Percentiles rank a stretch among this genome's conserved stretches.
Conservation (phyloP, 2,888 invertebrate genomes). For the Coleophora deauratella region DNA sequence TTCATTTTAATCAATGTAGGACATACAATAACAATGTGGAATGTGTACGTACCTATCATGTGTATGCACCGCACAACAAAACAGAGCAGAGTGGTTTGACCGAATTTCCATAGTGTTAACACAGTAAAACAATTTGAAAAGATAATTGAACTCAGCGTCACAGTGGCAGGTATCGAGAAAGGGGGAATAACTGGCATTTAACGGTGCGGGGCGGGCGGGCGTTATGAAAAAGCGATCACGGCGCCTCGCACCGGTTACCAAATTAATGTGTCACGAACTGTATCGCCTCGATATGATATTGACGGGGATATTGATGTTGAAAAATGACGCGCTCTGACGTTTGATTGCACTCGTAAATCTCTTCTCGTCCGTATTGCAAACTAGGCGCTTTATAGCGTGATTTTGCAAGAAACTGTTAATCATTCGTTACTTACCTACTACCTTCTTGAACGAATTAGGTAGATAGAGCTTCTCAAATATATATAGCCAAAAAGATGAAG, state of each 20-base stretch:
- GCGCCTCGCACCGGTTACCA: slow-evolving; percentile 35
- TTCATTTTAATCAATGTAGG: too few relatives aligned
- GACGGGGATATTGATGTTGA: slow-evolving; percentile 48
- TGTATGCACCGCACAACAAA: too few relatives aligned
- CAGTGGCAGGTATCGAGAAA: too few relatives aligned
- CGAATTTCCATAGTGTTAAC: too few relatives aligned
- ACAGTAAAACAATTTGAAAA: too few relatives aligned
- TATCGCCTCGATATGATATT: slow-evolving; percentile 32
- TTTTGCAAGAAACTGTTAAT: slow-evolving; percentile 10
- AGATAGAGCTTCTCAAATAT: too few relatives aligned
- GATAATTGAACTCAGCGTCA: too few relatives aligned
- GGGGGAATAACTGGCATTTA: too few relatives aligned
- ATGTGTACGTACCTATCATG: too few relatives aligned
- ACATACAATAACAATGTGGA: too few relatives aligned
- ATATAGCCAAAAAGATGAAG: too few relatives aligned
- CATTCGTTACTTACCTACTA: neutral
- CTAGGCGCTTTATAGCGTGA: slow-evolving; percentile 19
- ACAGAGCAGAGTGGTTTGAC: too few relatives aligned
- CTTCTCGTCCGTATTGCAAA: slow-evolving; percentile 15
- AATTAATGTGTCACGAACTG: slow-evolving; percentile 51
- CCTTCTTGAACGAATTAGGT: neutral
- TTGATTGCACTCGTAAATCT: slow-evolving; percentile 49
- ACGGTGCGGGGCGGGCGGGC: slow-evolving; percentile 3
- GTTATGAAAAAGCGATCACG: slow-evolving; percentile 41
- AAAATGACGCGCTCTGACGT: slow-evolving; percentile 43